Percentiles rank a stretch among this genome's conserved stretches.
phyloP scores from a whole-genome alignment of 2,888 invertebrate genomes.

The Glyphotaelius pellucidus region DNA sequence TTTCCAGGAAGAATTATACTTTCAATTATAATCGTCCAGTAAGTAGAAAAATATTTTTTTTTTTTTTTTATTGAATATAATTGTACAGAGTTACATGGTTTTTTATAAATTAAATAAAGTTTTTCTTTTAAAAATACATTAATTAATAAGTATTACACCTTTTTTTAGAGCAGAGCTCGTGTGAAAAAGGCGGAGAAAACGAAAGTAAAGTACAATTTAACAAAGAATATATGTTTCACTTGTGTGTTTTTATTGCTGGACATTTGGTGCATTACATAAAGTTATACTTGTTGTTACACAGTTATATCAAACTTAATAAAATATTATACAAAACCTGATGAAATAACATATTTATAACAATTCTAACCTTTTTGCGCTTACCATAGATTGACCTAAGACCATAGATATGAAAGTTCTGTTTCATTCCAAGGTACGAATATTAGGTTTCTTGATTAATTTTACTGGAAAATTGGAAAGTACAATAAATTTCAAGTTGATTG shows the following conservation, averaged over 20 bases:
- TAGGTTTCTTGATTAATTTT: not conserved
- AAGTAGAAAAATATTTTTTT: too few relatives aligned
- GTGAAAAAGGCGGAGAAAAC: too few relatives aligned
- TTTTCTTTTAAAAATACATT: too few relatives aligned
- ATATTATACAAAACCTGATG: not conserved
- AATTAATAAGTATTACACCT: too few relatives aligned
- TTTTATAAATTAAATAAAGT: too few relatives aligned
- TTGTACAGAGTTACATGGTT: too few relatives aligned
- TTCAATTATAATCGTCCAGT: not conserved
- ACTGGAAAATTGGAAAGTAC: not conserved
- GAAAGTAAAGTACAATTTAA: too few relatives aligned
- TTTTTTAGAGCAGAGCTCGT: too few relatives aligned
- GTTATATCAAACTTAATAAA: too few relatives aligned
- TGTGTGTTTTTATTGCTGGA: not conserved
- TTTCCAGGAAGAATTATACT: not conserved
- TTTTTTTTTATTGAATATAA: too few relatives aligned
- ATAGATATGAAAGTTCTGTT: not conserved
- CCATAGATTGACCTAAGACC: not conserved
- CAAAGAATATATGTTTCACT: not conserved
- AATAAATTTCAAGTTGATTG: not conserved
- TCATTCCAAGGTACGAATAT: not conserved
- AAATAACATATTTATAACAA: not conserved
- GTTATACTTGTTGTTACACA: not conserved
- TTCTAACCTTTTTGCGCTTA: not conserved
- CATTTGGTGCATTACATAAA: not conserved